A percentile compares a stretch with the other conserved stretches of the same genome.
Conservation (phyloP, 2,888 invertebrate genomes). For the Synanthedon formicaeformis region DNA sequence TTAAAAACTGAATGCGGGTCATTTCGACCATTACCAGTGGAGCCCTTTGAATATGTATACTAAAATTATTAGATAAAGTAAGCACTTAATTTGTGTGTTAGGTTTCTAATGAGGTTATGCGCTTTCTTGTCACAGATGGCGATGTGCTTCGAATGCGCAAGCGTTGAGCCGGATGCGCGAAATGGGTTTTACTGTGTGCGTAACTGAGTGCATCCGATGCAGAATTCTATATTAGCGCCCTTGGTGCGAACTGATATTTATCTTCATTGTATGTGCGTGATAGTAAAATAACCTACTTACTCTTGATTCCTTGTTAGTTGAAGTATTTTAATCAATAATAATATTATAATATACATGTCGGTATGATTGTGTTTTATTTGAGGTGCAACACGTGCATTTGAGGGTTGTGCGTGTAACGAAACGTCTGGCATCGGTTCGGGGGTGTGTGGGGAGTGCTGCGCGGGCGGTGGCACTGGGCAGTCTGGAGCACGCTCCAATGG, state of each 20-base stretch:
- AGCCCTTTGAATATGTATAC: slow-evolving; percentile 70
- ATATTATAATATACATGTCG: too few relatives aligned
- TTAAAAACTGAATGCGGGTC: slow-evolving; percentile 70
- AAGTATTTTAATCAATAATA: too few relatives aligned
- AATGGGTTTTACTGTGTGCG: slow-evolving; percentile 55
- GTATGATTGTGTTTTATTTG: too few relatives aligned
- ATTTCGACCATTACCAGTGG: slow-evolving; percentile 60
- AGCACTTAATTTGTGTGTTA: slow-evolving; percentile 57
- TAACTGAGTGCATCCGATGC: slow-evolving; percentile 48
- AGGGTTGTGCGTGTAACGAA: too few relatives aligned
- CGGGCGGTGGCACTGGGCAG: too few relatives aligned
- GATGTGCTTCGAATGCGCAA: slow-evolving; percentile 57
- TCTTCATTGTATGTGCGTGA: background rate
- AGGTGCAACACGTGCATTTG: too few relatives aligned
- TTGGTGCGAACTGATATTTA: slow-evolving; percentile 21
- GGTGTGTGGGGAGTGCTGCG: too few relatives aligned
- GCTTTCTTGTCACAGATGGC: slow-evolving; percentile 68
- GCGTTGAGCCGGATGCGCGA: slow-evolving; percentile 63
- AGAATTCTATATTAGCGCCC: slow-evolving; percentile 47
- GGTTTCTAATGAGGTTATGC: slow-evolving; percentile 70
- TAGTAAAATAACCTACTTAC: background rate
- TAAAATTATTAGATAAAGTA: slow-evolving; percentile 66
- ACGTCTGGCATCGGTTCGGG: too few relatives aligned
- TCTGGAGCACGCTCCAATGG: too few relatives aligned
- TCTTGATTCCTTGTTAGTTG: too few relatives aligned